Evolutionary conservation across 2,113 vertebrate genomes (phyloP).

Genomic region (Tursiops truncatus): DNA sequence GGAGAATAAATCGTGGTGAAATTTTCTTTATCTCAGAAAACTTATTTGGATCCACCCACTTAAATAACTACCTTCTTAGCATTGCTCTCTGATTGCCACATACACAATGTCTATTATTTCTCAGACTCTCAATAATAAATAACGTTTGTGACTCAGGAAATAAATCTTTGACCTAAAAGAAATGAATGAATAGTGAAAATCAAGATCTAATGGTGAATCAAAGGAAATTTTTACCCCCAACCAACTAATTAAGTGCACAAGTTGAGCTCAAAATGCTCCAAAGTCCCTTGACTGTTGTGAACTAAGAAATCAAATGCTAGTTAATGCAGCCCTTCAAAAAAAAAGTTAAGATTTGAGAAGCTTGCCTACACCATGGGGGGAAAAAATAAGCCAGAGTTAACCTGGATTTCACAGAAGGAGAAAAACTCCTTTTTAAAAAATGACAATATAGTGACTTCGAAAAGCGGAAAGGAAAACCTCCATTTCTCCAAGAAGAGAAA

Average conservation of each 20-base stretch:
- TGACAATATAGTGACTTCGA: not conserved
- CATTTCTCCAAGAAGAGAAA: conserved; percentile 16
- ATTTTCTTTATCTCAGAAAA: not conserved
- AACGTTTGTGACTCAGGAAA: not conserved
- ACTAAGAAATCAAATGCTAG: conserved; percentile 8
- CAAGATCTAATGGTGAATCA: not conserved
- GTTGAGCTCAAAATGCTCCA: not conserved
- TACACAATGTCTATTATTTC: conserved; percentile 7
- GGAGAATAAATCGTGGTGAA: not conserved
- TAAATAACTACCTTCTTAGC: not conserved
- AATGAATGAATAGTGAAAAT: conserved; percentile 29
- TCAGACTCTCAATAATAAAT: not conserved
- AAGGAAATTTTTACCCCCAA: not conserved
- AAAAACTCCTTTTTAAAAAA: not conserved
- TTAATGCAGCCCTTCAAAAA: not conserved
- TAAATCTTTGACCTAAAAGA: not conserved
- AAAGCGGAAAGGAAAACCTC: not conserved
- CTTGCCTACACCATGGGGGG: not conserved
- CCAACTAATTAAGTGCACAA: not conserved
- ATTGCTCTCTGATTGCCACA: not conserved
- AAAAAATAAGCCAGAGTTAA: not conserved
- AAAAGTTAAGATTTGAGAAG: not conserved
- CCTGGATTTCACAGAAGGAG: not conserved
- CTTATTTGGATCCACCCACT: not conserved
- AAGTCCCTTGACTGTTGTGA: not conserved